Conservation (phyloP, 2,113 vertebrate genomes). For the Orcinus orca region DNA sequence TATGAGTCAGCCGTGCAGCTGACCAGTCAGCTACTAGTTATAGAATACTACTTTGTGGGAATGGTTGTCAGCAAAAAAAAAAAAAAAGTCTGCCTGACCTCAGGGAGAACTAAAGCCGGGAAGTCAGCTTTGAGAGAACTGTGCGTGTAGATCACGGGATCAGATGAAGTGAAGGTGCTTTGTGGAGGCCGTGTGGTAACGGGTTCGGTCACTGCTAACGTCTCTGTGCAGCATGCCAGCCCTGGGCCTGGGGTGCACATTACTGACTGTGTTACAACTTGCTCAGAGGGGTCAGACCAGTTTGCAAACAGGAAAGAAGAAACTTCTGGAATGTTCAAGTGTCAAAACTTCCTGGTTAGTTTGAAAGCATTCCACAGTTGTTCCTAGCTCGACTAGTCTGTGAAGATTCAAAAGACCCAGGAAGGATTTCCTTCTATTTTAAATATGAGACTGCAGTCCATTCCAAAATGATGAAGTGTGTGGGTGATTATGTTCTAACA, state of each 20-base stretch:
- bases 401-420: neutral
- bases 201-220: neutral
- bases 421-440: neutral
- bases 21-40: neutral
- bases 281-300: slow-evolving; percentile 4
- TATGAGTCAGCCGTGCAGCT: neutral
- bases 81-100: neutral
- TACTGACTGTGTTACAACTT: neutral
- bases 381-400: neutral
- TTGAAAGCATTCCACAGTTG: neutral
- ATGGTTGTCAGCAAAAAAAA: neutral
- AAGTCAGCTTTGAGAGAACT: neutral
- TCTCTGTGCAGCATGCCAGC: neutral
- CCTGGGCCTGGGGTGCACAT: neutral
- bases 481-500: neutral
- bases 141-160: neutral
- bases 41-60: neutral
- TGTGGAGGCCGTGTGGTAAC: neutral
- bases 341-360: neutral
- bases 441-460: neutral
- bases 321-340: neutral
- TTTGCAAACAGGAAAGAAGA: slow-evolving; percentile 26
- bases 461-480: neutral
- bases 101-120: neutral
- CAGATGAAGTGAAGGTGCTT: neutral